Evolutionary conservation across 64 coral and sea anemone species (phyloP).

Genomic region (Catalaphyllia jardinei): DNA sequence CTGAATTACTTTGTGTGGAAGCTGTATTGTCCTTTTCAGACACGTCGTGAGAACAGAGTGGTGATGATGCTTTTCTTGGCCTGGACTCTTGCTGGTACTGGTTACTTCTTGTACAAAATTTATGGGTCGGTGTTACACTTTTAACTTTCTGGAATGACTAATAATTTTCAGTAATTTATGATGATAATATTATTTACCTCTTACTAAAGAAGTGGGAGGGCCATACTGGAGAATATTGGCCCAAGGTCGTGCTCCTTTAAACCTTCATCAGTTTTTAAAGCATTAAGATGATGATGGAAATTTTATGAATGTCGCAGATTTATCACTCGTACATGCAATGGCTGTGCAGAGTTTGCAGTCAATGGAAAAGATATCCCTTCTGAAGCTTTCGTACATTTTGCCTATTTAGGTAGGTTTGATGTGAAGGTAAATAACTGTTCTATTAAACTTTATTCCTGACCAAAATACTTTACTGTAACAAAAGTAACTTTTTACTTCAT

Average conservation of each 20-base stretch:
- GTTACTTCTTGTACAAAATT: conserved; percentile 81
- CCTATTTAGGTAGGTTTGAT: conserved; percentile 66
- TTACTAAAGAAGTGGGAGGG: no score
- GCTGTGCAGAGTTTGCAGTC: conserved; percentile 75
- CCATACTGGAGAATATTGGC: no score
- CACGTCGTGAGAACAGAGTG: conserved; percentile 66
- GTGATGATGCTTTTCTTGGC: conserved; percentile 67
- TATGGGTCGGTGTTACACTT: conserved; percentile 16
- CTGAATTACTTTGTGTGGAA: no score
- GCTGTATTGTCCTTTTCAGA: conserved; percentile 37
- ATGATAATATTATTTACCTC: no score
- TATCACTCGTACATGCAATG: conserved; percentile 54
- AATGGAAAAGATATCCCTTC: conserved; percentile 83
- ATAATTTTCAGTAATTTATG: no score
- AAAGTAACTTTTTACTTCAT: no score
- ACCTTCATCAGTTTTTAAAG: no score
- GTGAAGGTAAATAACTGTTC: no score
- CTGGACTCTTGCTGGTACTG: conserved; percentile 58
- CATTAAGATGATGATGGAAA: no score
- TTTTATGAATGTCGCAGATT: conserved; percentile 39
- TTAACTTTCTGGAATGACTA: no score
- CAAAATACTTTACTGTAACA: no score
- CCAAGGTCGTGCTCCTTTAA: neutral
- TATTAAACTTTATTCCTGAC: no score
- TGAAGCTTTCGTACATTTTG: conserved; percentile 84